Evolutionary conservation across 2,888 invertebrate genomes (phyloP).

Genomic region (Ecdyonurus torrentis): DNA sequence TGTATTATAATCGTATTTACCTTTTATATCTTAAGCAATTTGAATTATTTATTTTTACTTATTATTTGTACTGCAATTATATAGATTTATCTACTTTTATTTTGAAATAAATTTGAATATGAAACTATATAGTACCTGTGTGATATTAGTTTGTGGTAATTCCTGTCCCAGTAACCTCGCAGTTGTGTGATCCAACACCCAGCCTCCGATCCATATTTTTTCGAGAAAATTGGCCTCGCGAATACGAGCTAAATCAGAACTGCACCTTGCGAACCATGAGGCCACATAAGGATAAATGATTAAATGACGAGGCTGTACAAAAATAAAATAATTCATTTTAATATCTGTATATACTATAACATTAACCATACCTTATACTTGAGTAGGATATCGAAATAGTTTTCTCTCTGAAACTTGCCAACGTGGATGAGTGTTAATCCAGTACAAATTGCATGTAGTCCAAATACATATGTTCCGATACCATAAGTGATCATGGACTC

Average conservation of each 20-base stretch:
- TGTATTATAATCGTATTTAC: too few species aligned
- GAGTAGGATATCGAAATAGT: neutral
- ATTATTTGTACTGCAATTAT: too few species aligned
- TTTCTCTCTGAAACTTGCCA: neutral
- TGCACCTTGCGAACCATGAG: neutral
- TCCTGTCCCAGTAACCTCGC: neutral
- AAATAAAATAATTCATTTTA: too few species aligned
- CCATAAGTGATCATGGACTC: neutral
- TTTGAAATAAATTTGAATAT: too few species aligned
- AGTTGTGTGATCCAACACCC: neutral
- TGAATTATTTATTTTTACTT: too few species aligned
- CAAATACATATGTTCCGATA: neutral
- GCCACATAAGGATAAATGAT: neutral
- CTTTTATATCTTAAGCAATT: too few species aligned
- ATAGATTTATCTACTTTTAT: too few species aligned
- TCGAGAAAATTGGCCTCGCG: neutral
- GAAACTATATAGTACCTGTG: too few species aligned
- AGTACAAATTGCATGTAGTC: neutral
- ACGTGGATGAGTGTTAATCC: neutral
- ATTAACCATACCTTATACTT: conserved; percentile 1
- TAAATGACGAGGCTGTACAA: neutral
- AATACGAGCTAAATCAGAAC: neutral
- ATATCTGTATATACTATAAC: too few species aligned
- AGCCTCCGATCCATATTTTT: neutral
- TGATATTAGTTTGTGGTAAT: neutral